These are phyloP conservation scores for Sardinella longiceps DNA, from an alignment of 2,797 vertebrate species.

Conservation along the genomic window DNA sequence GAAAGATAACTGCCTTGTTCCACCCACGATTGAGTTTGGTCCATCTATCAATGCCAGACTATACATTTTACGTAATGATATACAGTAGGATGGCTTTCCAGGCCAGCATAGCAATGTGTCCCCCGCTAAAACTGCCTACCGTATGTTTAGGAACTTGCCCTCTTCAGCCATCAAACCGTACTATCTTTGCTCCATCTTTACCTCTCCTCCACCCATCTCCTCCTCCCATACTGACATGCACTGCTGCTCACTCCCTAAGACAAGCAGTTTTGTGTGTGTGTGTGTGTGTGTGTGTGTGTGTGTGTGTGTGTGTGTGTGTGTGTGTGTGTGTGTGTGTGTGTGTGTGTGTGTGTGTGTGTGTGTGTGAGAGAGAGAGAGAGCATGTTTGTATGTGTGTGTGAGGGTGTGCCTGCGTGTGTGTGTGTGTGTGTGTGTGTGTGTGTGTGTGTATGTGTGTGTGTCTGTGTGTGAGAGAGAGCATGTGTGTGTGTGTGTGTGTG, in stretches of 20 bases:
- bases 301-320: slow-evolving; percentile 11
- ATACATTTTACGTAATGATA: too few species aligned
- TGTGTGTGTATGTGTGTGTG: neutral
- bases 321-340: neutral
- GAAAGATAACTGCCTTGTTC: too few species aligned
- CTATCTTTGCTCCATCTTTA: neutral
- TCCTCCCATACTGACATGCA: neutral
- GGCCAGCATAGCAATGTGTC: too few species aligned
- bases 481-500: slow-evolving; percentile 19
- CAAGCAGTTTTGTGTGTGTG: slow-evolving; percentile 12
- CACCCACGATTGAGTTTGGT: too few species aligned
- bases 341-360: too few species aligned
- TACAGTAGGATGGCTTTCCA: too few species aligned
- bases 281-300: slow-evolving; percentile 7
- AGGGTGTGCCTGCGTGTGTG: slow-evolving; percentile 15
- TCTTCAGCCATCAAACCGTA: neutral
- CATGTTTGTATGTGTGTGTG: neutral
- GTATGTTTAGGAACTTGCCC: neutral
- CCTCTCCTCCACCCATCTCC: neutral
- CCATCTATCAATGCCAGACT: too few species aligned
- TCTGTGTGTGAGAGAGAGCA: neutral
- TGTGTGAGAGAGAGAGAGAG: too few species aligned
- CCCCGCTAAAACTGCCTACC: neutral
- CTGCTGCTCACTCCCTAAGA: neutral
- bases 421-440: too few species aligned